Base-by-base conservation (phyloP, 2,888 invertebrate species). In the Callosobruchus maculatus region DNA sequence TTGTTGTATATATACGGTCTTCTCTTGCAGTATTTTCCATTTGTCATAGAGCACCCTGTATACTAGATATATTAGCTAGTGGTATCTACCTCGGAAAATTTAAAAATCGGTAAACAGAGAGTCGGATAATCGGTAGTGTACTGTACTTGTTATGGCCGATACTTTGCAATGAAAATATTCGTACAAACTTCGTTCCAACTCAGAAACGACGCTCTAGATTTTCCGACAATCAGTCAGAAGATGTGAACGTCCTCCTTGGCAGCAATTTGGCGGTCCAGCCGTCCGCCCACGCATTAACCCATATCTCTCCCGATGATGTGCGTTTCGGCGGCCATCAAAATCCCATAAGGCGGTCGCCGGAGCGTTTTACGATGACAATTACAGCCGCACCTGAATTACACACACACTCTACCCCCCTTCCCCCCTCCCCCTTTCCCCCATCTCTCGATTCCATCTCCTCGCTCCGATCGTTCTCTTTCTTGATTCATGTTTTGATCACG, bases 301-400 rank as follows among this genome's bases (percentile, higher is more conserved):
- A 20, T 68, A 68, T 68, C 20, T 68, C 21, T 68, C 9, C 22
- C 22, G 18, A 26, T 68, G 20, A 68, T 21, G 68, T 22, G 68
- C 68, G 68, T 20, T 26, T 7, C 49, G 70, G 22, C n/a, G 20
- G 0, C 77, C 80, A 82, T 81, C 80, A 81, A 81, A 81, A 78
- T 76, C 79, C 76, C 81, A 80, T 81, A 81, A 81, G 78, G 74
- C 75, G 78, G 69, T 75, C 79, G 78, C 77, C 75, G 78, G 76
- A 80, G 81, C 81, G 80, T 79, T 77, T 78, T 78, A 78, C 74
- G 77, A 79, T 76, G 77, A 78, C 79, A 80, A 78, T 81, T 82
- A 80, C 78, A 79, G 77, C 82, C 82, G 77, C 73, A 49, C 49
- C 49, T 49, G 49, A 49, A 49, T 49, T 49, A 49, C 49, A 49